phyloP scores from a whole-genome alignment of 2,113 vertebrate genomes.

The Calidris pygmaea region DNA sequence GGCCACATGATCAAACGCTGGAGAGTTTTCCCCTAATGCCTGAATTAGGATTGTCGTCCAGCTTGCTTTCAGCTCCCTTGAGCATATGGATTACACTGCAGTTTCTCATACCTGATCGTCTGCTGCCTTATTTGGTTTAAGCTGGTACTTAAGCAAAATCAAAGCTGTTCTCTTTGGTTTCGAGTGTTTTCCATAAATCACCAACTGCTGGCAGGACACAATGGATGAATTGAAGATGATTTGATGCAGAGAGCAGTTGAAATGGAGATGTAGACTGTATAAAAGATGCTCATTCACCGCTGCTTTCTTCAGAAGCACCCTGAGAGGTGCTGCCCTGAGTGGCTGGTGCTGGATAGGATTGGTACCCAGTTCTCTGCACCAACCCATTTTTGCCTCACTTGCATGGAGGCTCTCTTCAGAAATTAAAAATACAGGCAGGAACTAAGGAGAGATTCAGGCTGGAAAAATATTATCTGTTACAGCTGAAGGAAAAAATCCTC shows the following conservation, averaged over 20 bases:
- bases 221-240: not conserved
- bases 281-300: not conserved
- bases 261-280: not conserved
- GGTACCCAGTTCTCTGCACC: not conserved
- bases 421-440: not conserved
- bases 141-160: conserved; percentile 14
- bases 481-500: not conserved
- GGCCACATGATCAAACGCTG: not conserved
- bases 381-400: not conserved
- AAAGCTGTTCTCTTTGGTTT: not conserved
- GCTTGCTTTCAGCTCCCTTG: conserved; percentile 8
- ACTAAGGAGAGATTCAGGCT: not conserved
- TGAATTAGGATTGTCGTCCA: not conserved
- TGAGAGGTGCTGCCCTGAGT: not conserved
- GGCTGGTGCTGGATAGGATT: not conserved
- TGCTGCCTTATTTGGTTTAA: conserved; percentile 56
- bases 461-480: conserved; percentile 17
- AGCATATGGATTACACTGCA: not conserved
- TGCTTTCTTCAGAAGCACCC: not conserved
- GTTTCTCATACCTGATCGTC: conserved; percentile 31
- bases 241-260: not conserved
- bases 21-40: not conserved
- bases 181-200: not conserved
- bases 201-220: not conserved
- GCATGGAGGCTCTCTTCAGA: not conserved